phyloP scores from a whole-genome alignment of 35 echinoderm and acorn worm species.

The Stichopus chloronotus region DNA sequence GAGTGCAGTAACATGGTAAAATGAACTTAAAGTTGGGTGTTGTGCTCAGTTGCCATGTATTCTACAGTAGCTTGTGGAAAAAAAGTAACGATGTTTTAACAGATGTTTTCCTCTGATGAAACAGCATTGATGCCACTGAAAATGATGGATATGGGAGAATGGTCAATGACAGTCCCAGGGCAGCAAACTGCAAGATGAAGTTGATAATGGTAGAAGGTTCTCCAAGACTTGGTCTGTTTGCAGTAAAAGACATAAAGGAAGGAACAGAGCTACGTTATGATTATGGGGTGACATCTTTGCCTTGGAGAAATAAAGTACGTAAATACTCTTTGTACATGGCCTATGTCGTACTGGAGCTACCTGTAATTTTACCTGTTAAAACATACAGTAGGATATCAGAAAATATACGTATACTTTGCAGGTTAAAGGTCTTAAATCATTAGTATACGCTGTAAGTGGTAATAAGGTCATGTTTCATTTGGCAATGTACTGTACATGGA shows the following conservation, averaged over 20 bases:
- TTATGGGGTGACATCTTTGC: constrained; percentile 56
- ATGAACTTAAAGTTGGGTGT: no score
- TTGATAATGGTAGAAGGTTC: constrained; percentile 26
- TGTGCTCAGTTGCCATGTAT: no score
- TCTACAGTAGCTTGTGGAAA: no score
- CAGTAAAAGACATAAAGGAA: constrained; percentile 33
- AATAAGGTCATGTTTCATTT: neutral
- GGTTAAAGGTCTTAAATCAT: neutral
- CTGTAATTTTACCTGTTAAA: neutral
- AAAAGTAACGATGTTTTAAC: neutral
- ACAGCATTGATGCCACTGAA: constrained; percentile 4
- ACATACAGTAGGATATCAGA: neutral
- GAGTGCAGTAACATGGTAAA: no score
- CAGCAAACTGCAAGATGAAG: constrained; percentile 67
- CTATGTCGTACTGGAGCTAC: neutral
- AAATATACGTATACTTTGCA: neutral
- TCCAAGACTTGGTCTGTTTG: constrained; percentile 66
- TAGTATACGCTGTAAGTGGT: no score
- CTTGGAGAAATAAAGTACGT: constrained; percentile 48
- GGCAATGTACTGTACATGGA: neutral
- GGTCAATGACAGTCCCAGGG: constrained; percentile 37
- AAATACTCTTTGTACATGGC: neutral
- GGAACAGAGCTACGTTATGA: constrained; percentile 64
- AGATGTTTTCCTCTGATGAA: neutral
- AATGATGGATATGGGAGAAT: constrained; percentile 23